These are phyloP conservation scores for Etheostoma spectabile DNA, from an alignment of 2,113 vertebrate genomes.

Conservation along the genomic window DNA sequence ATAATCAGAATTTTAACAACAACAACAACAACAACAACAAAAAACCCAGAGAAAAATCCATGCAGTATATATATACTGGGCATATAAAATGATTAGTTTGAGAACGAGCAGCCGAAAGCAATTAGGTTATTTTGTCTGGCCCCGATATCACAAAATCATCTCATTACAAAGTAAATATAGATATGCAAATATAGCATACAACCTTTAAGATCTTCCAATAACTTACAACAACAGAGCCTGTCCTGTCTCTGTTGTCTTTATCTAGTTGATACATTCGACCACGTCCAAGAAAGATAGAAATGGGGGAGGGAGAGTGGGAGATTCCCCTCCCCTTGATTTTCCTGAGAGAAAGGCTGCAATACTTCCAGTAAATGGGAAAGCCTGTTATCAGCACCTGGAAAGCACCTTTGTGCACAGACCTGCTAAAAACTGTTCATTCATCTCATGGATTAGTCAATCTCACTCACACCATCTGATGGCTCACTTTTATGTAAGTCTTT, in stretches of 20 bases:
- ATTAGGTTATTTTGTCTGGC: no score
- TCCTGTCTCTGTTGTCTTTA: slow-evolving; percentile 31
- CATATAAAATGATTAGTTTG: no score
- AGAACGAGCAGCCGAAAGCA: no score
- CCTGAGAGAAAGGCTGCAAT: slow-evolving; percentile 18
- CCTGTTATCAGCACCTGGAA: slow-evolving; percentile 54
- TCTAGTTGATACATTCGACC: slow-evolving; percentile 31
- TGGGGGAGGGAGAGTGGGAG: not conserved
- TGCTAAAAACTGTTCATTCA: slow-evolving; percentile 51
- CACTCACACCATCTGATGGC: slow-evolving; percentile 33
- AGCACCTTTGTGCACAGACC: slow-evolving; percentile 46
- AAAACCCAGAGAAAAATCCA: no score
- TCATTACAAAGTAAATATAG: no score
- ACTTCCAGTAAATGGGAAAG: slow-evolving; percentile 51
- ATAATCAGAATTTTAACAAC: no score
- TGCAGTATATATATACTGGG: no score
- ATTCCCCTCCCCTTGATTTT: slow-evolving; percentile 51
- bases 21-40: no score
- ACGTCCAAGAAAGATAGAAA: slow-evolving; percentile 26
- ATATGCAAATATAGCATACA: no score
- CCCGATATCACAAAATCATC: no score
- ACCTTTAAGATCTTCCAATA: no score
- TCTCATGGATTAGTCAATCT: slow-evolving; percentile 26
- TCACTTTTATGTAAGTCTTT: not conserved
- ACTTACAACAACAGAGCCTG: not conserved